Evolutionary conservation across 2,113 vertebrate genomes (phyloP).

Genomic region (Centropristis striata): DNA sequence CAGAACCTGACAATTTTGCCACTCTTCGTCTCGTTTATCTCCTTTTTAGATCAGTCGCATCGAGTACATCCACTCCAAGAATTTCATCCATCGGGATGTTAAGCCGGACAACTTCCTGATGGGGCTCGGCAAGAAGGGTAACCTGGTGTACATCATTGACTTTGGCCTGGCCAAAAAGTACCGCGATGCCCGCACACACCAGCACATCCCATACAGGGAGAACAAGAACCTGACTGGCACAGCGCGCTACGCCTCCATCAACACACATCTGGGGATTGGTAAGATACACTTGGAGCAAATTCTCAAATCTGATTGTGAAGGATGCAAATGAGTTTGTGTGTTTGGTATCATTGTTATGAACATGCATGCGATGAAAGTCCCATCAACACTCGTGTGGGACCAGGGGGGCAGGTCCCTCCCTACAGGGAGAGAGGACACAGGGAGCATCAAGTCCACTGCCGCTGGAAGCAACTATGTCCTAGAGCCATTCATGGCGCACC

Average conservation of each 20-base stretch:
- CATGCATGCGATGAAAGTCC: no score
- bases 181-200: constrained; percentile 96
- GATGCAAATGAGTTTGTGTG: neutral
- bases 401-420: no score
- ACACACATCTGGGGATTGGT: constrained; percentile 98
- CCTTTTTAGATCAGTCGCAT: constrained; percentile 94
- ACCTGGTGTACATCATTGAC: constrained; percentile 98
- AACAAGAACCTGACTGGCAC: constrained; percentile 99
- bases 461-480: no score
- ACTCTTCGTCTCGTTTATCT: neutral
- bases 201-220: constrained; percentile 98
- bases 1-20: neutral
- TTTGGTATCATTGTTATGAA: neutral
- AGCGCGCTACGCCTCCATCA: constrained; percentile 97
- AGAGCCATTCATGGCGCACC: no score
- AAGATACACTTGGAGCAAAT: constrained; percentile 53
- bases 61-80: constrained; percentile 99
- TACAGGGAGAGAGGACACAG: no score
- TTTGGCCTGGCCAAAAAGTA: constrained; percentile 98
- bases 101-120: constrained; percentile 98
- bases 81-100: constrained; percentile 97
- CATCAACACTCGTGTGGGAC: no score
- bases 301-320: neutral
- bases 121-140: constrained; percentile 98
- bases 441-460: no score